Conservation (phyloP, 2,888 invertebrate species). For the Gymnoscelis rufifasciata region DNA sequence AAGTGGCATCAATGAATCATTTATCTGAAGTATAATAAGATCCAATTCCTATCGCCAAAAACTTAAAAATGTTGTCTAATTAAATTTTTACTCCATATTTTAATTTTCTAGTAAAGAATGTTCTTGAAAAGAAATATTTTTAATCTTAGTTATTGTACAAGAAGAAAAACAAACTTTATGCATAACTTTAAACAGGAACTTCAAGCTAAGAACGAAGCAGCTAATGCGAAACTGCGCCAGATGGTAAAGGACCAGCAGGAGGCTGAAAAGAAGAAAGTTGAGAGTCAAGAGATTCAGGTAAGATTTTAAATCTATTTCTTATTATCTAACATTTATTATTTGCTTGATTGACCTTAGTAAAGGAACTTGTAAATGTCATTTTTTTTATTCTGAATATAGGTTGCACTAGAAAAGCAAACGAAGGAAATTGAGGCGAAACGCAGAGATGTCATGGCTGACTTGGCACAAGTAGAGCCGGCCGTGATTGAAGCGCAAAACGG, state of each 20-base stretch:
- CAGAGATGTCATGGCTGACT: slow-evolving; percentile 95
- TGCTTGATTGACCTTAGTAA: neutral
- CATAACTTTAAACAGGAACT: too few relatives aligned
- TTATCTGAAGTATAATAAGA: too few relatives aligned
- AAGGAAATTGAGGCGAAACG: slow-evolving; percentile 96
- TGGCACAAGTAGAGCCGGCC: slow-evolving; percentile 98
- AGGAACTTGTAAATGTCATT: neutral
- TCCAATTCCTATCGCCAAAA: too few relatives aligned
- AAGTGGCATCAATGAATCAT: too few relatives aligned
- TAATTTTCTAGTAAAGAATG: too few relatives aligned
- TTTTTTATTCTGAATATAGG: slow-evolving; percentile 44
- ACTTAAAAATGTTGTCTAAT: too few relatives aligned
- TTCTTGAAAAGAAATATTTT: too few relatives aligned
- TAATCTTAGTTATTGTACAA: too few relatives aligned
- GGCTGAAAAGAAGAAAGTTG: slow-evolving; percentile 99
- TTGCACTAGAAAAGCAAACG: slow-evolving; percentile 90
- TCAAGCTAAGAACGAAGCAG: slow-evolving; percentile 98
- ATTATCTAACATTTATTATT: neutral
- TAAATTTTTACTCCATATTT: too few relatives aligned
- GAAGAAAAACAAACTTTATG: too few relatives aligned
- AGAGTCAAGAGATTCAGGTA: slow-evolving; percentile 96
- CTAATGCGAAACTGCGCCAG: slow-evolving; percentile 98
- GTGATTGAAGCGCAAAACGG: slow-evolving; percentile 99
- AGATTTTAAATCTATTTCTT: slow-evolving; percentile 5
- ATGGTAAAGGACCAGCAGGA: slow-evolving; percentile 99